These are phyloP conservation scores for Portunus trituberculatus DNA, from an alignment of 1,140 invertebrate species.

Conservation along the genomic window DNA sequence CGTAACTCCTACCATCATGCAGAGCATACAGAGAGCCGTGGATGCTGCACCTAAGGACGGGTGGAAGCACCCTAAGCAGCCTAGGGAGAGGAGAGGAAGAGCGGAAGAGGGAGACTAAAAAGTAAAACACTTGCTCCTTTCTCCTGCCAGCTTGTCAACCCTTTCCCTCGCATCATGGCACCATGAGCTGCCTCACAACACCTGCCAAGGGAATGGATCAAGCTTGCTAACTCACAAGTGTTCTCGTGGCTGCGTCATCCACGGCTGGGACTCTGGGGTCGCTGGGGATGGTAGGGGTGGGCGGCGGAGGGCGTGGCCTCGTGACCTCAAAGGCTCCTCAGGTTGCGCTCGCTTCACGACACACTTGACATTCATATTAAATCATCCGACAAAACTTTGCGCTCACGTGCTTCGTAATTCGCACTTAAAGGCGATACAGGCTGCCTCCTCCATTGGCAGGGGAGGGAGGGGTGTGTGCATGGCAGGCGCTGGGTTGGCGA, in stretches of 20 bases:
- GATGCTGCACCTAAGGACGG: neutral
- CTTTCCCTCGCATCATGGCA: neutral
- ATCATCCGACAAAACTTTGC: neutral
- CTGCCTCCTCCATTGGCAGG: neutral
- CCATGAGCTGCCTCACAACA: neutral
- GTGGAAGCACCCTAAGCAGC: too few relatives aligned
- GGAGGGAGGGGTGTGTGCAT: neutral
- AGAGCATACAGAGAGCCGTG: neutral
- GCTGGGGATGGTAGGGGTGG: neutral
- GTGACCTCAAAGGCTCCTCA: neutral
- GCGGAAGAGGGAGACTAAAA: neutral
- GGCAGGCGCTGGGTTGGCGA: too few relatives aligned
- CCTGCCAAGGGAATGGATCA: neutral
- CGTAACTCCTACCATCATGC: neutral
- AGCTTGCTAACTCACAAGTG: neutral
- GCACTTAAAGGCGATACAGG: neutral
- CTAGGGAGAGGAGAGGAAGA: neutral
- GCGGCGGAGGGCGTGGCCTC: neutral
- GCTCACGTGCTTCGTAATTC: neutral
- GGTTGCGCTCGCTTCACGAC: neutral
- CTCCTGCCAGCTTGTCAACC: neutral
- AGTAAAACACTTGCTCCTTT: too few relatives aligned
- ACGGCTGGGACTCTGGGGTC: neutral
- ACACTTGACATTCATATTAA: neutral
- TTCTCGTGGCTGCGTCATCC: neutral